These are phyloP conservation scores for Danionella dracula DNA, from an alignment of 2,797 vertebrate genomes.

Conservation along the genomic window DNA sequence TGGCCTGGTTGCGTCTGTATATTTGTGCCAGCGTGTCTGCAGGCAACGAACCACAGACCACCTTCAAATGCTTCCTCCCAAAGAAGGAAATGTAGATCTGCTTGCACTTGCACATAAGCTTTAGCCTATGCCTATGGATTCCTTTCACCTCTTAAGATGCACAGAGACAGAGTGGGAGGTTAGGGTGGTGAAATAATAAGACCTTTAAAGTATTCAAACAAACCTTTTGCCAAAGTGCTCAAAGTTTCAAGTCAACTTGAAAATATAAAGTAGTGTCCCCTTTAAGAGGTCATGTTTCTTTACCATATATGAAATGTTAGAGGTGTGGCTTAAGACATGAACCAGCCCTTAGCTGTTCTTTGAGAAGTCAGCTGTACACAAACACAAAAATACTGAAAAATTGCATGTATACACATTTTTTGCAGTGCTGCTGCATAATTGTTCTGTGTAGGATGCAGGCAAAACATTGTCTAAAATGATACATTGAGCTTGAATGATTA, in stretches of 20 bases:
- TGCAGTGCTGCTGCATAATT: neutral
- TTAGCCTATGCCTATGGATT: slow-evolving; percentile 10
- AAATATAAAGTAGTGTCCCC: slow-evolving; percentile 34
- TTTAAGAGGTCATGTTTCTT: slow-evolving; percentile 51
- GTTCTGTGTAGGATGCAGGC: neutral
- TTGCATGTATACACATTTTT: neutral
- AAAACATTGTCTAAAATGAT: neutral
- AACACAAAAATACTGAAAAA: slow-evolving; percentile 1
- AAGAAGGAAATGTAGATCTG: neutral
- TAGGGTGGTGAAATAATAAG: too few relatives aligned
- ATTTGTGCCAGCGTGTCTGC: slow-evolving; percentile 16
- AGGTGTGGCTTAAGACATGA: slow-evolving; percentile 40
- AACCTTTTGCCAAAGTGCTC: neutral
- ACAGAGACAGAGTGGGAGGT: neutral
- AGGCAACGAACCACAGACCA: neutral
- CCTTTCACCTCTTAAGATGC: slow-evolving; percentile 13
- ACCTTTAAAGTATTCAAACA: too few relatives aligned
- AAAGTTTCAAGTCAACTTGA: neutral
- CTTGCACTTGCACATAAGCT: slow-evolving; percentile 14
- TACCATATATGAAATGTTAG: slow-evolving; percentile 50
- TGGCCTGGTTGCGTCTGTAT: slow-evolving; percentile 29
- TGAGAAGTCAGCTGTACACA: slow-evolving; percentile 19
- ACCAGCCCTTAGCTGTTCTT: slow-evolving; percentile 1
- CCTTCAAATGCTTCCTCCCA: neutral
- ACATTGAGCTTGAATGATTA: neutral